Evolutionary conservation across 2,888 invertebrate species (phyloP).

Genomic region (Julus scandinavius): DNA sequence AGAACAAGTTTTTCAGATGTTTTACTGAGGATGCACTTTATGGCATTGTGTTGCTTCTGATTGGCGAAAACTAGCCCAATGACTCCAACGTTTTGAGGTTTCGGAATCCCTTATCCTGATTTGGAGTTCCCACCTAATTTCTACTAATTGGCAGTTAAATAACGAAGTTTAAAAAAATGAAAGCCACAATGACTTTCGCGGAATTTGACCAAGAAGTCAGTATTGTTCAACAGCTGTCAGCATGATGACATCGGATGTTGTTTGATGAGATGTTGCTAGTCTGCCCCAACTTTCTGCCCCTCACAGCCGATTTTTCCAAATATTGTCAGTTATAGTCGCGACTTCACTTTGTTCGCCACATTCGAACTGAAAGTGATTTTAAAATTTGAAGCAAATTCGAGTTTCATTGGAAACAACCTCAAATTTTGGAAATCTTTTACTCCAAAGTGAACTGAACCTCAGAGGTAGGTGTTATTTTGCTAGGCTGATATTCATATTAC

Average conservation of each 20-base stretch:
- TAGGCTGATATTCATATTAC: not conserved
- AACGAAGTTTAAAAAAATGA: not conserved
- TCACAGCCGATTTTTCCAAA: not conserved
- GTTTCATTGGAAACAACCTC: not conserved
- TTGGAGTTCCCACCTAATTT: not conserved
- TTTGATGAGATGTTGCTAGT: not conserved
- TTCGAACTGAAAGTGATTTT: not conserved
- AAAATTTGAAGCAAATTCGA: not conserved
- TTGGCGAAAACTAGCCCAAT: slow-evolving; percentile 32
- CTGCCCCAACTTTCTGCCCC: not conserved
- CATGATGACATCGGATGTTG: not conserved
- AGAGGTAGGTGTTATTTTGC: not conserved
- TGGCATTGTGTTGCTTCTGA: slow-evolving; percentile 20
- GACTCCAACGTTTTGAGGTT: not conserved
- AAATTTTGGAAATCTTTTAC: not conserved
- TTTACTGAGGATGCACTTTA: not conserved
- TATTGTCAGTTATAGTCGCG: not conserved
- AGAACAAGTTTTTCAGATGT: slow-evolving; percentile 9
- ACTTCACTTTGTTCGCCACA: not conserved
- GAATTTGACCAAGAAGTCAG: not conserved
- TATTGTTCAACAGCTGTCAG: not conserved
- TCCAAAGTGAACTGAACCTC: not conserved
- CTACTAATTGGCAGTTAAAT: not conserved
- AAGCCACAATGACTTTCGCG: not conserved
- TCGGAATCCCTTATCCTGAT: slow-evolving; percentile 24